A percentile compares a stretch with the other conserved stretches of the same genome.
Evolutionary conservation across 2,113 vertebrate genomes (phyloP).

Genomic region (Daphoenositta chrysoptera): DNA sequence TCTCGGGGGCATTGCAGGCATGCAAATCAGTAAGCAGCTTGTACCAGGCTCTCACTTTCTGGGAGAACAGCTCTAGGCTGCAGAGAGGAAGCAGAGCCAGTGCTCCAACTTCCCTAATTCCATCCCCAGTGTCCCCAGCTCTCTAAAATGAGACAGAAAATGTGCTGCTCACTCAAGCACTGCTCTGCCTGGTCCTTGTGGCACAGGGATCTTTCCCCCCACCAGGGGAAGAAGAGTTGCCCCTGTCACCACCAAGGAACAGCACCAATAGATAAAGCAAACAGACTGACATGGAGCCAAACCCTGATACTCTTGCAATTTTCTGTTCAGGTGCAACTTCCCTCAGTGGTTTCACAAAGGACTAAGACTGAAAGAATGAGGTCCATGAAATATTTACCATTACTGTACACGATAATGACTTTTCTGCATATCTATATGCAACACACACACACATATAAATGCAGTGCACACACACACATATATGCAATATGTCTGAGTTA

Average conservation of each 20-base stretch:
- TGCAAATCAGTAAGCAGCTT: not conserved
- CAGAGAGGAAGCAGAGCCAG: not conserved
- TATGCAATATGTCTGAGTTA: slow-evolving; percentile 38
- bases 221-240: accelerated
- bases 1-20: not conserved
- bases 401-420: not conserved
- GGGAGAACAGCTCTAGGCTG: not conserved
- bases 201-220: not conserved
- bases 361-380: not conserved
- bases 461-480: not conserved
- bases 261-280: not conserved
- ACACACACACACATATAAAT: slow-evolving; percentile 36
- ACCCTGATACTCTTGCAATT: not conserved
- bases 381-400: slow-evolving; percentile 41
- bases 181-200: not conserved
- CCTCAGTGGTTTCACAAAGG: not conserved
- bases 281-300: not conserved
- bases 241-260: not conserved
- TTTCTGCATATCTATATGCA: slow-evolving; percentile 41
- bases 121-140: not conserved
- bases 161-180: accelerated
- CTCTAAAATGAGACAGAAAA: not conserved
- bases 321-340: not conserved
- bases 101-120: not conserved
- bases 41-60: not conserved